Evolutionary conservation across 2,888 invertebrate species (phyloP).

Genomic region (Trichogramma dendrolimi): DNA sequence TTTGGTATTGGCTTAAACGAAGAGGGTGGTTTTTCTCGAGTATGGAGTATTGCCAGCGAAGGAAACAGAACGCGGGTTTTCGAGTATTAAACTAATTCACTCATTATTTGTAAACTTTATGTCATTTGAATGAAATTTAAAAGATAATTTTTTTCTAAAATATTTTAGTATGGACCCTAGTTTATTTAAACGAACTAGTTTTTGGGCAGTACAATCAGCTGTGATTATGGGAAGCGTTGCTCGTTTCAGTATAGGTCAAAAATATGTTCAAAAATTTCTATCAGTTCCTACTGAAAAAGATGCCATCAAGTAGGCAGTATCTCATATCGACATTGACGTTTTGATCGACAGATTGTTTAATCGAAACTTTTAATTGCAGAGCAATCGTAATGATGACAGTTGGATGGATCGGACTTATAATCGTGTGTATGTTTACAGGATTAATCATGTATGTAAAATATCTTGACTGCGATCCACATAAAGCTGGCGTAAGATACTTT

Average conservation of each 20-base stretch:
- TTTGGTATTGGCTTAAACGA: slow-evolving; percentile 60
- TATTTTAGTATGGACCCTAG: slow-evolving; percentile 58
- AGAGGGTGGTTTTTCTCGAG: slow-evolving; percentile 58
- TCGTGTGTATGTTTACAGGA: slow-evolving; percentile 58
- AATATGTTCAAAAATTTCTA: slow-evolving; percentile 59
- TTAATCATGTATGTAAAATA: slow-evolving; percentile 62
- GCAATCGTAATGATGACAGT: slow-evolving; percentile 45
- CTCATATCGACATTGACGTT: slow-evolving; percentile 12
- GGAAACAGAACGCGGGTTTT: slow-evolving; percentile 60
- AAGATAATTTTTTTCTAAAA: background rate
- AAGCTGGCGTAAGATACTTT: slow-evolving; percentile 49
- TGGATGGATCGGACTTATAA: slow-evolving; percentile 58
- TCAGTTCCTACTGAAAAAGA: slow-evolving; percentile 59
- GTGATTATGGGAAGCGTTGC: slow-evolving; percentile 56
- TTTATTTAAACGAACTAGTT: slow-evolving; percentile 58
- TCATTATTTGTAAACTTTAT: background rate
- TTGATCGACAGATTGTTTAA: background rate
- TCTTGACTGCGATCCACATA: slow-evolving; percentile 62
- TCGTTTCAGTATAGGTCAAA: slow-evolving; percentile 57
- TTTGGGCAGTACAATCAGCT: slow-evolving; percentile 60
- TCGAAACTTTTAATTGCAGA: slow-evolving; percentile 34
- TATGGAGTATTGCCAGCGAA: slow-evolving; percentile 58
- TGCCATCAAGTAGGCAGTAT: slow-evolving; percentile 51
- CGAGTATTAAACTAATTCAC: slow-evolving; percentile 52
- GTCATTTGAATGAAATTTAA: background rate